These are phyloP conservation scores for Ichneumoninae sp. DNA, from an alignment of 2,888 invertebrate species.

Conservation along the genomic window DNA sequence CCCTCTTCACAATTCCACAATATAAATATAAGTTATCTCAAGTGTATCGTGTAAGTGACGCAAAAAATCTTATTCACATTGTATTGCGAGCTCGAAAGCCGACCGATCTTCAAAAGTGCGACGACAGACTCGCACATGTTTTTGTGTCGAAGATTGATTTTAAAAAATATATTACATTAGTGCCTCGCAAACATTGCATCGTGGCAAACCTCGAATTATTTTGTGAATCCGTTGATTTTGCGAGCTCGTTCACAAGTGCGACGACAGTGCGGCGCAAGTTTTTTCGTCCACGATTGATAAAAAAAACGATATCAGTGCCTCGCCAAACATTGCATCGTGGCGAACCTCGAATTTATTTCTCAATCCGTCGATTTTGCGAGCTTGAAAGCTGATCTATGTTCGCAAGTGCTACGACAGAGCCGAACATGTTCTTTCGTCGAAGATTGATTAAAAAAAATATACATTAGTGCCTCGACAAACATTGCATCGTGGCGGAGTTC, in stretches of 20 bases:
- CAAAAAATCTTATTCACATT: constrained; percentile 39
- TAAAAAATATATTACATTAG: constrained; percentile 25
- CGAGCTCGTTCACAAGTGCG: background rate
- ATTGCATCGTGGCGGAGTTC: constrained; percentile 6
- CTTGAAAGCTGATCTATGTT: background rate
- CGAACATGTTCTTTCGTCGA: constrained; percentile 14
- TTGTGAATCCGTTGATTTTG: constrained; percentile 1
- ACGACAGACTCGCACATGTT: constrained; percentile 10
- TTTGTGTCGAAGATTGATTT: constrained; percentile 11
- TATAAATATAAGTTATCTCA: constrained; percentile 23
- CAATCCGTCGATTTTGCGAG: background rate
- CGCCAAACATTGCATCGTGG: constrained; percentile 15
- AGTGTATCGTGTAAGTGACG: constrained; percentile 34
- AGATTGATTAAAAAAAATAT: background rate
- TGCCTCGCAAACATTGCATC: constrained; percentile 32
- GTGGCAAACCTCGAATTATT: background rate
- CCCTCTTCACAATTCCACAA: constrained; percentile 31
- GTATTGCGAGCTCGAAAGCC: constrained; percentile 35
- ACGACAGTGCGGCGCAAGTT: constrained; percentile 7
- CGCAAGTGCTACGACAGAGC: background rate
- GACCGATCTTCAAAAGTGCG: constrained; percentile 20
- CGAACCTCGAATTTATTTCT: constrained; percentile 3
- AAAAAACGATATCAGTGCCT: constrained; percentile 33
- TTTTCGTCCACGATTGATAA: constrained; percentile 8
- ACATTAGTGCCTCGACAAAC: constrained; percentile 40